These are phyloP conservation scores for Drosophila prosaltans DNA, from an alignment of 1,140 invertebrate species.

Conservation along the genomic window DNA sequence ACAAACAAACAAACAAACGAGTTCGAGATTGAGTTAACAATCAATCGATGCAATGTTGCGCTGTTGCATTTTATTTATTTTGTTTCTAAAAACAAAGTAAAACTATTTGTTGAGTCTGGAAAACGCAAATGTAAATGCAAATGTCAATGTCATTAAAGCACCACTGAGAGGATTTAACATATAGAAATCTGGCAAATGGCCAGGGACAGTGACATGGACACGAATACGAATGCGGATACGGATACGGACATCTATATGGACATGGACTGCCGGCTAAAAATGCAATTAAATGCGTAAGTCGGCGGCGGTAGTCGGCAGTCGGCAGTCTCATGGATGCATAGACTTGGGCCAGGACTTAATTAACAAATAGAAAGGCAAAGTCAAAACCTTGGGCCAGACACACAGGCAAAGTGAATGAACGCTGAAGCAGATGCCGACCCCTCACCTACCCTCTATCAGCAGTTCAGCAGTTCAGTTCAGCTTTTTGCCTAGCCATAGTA, in stretches of 20 bases:
- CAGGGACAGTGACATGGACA: not conserved
- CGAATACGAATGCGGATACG: no score
- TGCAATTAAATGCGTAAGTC: slow-evolving; percentile 76
- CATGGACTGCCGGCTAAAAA: slow-evolving; percentile 48
- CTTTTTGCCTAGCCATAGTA: slow-evolving; percentile 33
- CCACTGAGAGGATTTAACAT: slow-evolving; percentile 45
- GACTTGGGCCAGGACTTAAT: slow-evolving; percentile 55
- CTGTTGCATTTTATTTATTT: slow-evolving; percentile 71
- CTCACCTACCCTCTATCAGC: not conserved
- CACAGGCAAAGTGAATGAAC: slow-evolving; percentile 70
- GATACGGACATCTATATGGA: no score
- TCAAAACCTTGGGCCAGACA: slow-evolving; percentile 70
- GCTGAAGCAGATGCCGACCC: slow-evolving; percentile 61
- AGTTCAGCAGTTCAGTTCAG: not conserved
- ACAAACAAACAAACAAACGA: slow-evolving; percentile 3
- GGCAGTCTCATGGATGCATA: not conserved
- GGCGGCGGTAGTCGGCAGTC: slow-evolving; percentile 24
- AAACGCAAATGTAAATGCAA: slow-evolving; percentile 76
- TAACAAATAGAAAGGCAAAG: slow-evolving; percentile 78
- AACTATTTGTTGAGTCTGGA: slow-evolving; percentile 43
- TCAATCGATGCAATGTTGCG: slow-evolving; percentile 61
- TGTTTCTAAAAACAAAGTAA: slow-evolving; percentile 32
- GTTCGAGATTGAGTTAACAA: slow-evolving; percentile 42
- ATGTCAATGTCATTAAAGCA: slow-evolving; percentile 78
- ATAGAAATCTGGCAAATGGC: slow-evolving; percentile 59